Conservation (phyloP, 2,888 invertebrate genomes). For the Nemotelus nigrinus region DNA sequence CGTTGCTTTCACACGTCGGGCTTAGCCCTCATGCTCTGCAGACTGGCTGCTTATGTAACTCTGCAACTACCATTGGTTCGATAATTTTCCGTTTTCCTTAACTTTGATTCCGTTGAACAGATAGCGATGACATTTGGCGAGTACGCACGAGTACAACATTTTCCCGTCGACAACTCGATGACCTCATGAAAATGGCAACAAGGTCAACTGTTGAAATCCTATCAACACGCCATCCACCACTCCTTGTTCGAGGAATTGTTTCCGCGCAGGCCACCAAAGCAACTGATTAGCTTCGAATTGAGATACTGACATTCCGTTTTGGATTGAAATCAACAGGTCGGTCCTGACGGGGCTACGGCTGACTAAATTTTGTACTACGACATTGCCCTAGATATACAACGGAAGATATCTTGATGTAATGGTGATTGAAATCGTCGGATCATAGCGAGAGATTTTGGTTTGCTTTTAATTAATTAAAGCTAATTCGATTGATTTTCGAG, state of each 20-base stretch:
- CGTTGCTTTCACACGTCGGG: neutral
- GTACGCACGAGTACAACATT: no score
- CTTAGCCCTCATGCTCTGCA: neutral
- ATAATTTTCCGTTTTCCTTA: no score
- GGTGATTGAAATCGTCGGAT: no score
- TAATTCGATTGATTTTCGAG: no score
- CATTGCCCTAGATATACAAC: no score
- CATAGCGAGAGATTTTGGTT: no score
- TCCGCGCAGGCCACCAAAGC: neutral
- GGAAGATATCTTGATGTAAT: no score
- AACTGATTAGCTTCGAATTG: constrained; percentile 7
- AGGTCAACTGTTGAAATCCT: constrained; percentile 16
- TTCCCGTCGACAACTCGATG: constrained; percentile 1
- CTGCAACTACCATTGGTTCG: neutral
- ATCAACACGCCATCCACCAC: neutral
- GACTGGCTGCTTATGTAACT: neutral
- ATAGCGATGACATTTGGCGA: no score
- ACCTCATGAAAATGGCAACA: constrained; percentile 28
- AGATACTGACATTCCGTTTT: neutral
- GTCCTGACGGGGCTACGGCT: neutral
- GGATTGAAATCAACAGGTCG: neutral
- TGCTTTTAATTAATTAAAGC: no score
- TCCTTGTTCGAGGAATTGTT: neutral
- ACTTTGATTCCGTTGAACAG: no score
- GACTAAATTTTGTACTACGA: no score